phyloP scores from a whole-genome alignment of 64 coral and sea anemone genomes.

The Acropora tenuis region DNA sequence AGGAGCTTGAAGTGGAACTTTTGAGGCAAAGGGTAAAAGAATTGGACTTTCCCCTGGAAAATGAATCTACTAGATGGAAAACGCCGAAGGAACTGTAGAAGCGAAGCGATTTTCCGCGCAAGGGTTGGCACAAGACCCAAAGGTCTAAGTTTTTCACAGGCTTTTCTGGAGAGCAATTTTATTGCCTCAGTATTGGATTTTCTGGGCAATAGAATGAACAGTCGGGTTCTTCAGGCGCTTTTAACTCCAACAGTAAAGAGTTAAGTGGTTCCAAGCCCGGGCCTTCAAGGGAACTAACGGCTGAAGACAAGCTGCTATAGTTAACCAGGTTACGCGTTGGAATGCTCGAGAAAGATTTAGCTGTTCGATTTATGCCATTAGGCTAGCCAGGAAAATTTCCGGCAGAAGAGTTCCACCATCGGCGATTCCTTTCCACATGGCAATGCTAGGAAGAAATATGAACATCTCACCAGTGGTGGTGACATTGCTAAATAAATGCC shows the following conservation, averaged over 20 bases:
- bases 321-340: background rate
- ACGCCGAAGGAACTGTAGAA: background rate
- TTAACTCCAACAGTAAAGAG: background rate
- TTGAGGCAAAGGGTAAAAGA: background rate
- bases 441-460: conserved; percentile 8
- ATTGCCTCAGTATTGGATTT: no score
- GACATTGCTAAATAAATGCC: background rate
- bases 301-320: conserved; percentile 40
- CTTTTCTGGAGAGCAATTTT: no score
- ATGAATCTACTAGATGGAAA: background rate
- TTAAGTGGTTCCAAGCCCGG: background rate
- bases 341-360: conserved; percentile 50
- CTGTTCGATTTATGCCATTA: background rate
- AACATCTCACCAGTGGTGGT: background rate
- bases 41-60: background rate
- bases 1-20: background rate
- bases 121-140: background rate
- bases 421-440: conserved; percentile 20
- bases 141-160: background rate
- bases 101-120: background rate
- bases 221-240: background rate
- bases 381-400: conserved; percentile 29
- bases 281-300: conserved; percentile 36
- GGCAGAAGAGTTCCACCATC: conserved; percentile 43
- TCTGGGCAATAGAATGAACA: background rate